Evolutionary conservation across 2,113 vertebrate species (phyloP).

Genomic region (Tauraco erythrolophus): DNA sequence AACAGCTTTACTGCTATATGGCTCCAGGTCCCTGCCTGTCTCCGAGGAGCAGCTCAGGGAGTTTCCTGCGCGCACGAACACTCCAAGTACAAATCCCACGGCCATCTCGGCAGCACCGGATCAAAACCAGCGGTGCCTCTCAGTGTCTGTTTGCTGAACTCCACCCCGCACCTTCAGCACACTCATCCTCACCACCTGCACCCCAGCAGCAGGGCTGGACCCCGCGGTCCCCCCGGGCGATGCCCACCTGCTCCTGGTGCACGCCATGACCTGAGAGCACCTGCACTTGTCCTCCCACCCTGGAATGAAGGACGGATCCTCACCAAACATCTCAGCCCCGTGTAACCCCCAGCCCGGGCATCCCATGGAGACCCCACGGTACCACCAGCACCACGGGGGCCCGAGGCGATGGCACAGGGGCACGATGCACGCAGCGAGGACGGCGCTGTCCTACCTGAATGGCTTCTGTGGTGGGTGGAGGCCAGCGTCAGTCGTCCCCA

Average conservation of each 20-base stretch:
- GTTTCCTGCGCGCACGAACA: neutral
- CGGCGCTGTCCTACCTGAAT: slow-evolving; percentile 78
- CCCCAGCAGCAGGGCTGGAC: too few species aligned
- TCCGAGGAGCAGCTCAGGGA: rapidly evolving
- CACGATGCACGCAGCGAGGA: rapidly evolving
- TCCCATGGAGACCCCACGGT: neutral
- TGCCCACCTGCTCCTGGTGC: rapidly evolving
- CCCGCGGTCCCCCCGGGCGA: too few species aligned
- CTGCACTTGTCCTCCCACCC: neutral
- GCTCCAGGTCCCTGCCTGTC: neutral
- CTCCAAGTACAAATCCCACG: neutral
- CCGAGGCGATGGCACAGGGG: rapidly evolving
- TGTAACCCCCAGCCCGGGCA: rapidly evolving
- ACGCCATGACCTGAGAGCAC: rapidly evolving
- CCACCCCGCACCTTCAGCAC: neutral
- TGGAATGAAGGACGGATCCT: neutral
- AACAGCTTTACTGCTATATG: neutral
- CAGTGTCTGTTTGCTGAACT: neutral
- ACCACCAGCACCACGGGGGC: rapidly evolving
- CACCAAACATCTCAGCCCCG: neutral
- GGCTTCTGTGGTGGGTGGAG: slow-evolving; percentile 85
- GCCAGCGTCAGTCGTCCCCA: slow-evolving; percentile 87
- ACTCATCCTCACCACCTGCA: neutral
- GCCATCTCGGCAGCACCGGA: rapidly evolving
- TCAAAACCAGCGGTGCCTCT: neutral